Conservation (phyloP, 2,888 invertebrate genomes). For the Cylindroiulus punctatus region DNA sequence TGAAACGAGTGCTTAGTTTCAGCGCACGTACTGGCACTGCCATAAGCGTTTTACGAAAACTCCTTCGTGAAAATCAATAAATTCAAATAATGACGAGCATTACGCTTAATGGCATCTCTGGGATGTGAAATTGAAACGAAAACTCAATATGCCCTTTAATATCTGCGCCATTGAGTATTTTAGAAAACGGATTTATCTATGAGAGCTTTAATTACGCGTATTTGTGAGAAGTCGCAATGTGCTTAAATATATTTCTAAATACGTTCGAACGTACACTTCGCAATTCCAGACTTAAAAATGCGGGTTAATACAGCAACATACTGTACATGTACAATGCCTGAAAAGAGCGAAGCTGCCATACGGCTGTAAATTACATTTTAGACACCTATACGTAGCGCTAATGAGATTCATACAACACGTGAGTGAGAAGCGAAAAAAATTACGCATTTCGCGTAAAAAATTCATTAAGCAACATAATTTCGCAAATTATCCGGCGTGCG, state of each 20-base stretch:
- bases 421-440: neutral
- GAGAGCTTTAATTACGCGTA: too few relatives aligned
- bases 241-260: too few relatives aligned
- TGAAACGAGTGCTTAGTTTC: neutral
- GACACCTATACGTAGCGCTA: neutral
- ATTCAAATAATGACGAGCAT: neutral
- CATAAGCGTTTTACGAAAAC: neutral
- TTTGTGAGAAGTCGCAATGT: too few relatives aligned
- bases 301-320: neutral
- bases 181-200: too few relatives aligned
- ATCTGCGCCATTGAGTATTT: neutral
- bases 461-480: constrained; percentile 9
- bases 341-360: neutral
- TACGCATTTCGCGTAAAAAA: neutral
- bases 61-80: neutral
- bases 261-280: too few relatives aligned
- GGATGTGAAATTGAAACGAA: neutral
- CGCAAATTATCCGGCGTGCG: neutral
- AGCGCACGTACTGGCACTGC: neutral
- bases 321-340: too few relatives aligned
- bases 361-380: neutral
- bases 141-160: neutral
- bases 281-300: neutral
- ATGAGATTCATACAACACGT: neutral
- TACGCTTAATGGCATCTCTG: neutral